Evolutionary conservation across 2,888 invertebrate genomes (phyloP).

Genomic region (Hedychridium roseum): DNA sequence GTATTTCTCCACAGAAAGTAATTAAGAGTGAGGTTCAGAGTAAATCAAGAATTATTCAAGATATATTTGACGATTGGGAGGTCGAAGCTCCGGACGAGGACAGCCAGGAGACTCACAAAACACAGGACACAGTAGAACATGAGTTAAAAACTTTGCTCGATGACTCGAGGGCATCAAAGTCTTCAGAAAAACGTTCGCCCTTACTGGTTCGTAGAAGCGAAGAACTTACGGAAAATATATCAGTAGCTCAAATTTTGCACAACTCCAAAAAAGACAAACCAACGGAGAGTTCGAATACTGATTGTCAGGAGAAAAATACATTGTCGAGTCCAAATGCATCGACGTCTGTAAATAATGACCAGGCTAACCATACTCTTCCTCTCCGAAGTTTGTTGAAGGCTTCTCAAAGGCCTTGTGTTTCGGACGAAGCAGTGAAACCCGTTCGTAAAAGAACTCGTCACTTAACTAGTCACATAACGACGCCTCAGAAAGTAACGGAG

Average conservation of each 20-base stretch:
- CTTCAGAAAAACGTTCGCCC: constrained; percentile 17
- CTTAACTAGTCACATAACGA: constrained; percentile 68
- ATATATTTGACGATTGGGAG: constrained; percentile 61
- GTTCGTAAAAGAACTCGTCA: too few species aligned
- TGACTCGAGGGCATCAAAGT: constrained; percentile 39
- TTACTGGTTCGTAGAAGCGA: constrained; percentile 20
- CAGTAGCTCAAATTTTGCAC: neutral
- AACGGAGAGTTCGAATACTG: constrained; percentile 11
- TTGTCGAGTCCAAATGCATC: constrained; percentile 9
- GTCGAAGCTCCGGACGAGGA: constrained; percentile 56
- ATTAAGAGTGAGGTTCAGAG: too few species aligned
- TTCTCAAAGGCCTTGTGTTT: too few species aligned
- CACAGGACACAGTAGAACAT: constrained; percentile 52
- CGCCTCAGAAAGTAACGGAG: constrained; percentile 67
- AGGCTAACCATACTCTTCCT: too few species aligned
- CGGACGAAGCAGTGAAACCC: too few species aligned
- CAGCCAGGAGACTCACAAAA: constrained; percentile 26
- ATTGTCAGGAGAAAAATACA: constrained; percentile 24
- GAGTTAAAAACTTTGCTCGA: constrained; percentile 53
- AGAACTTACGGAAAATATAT: constrained; percentile 10
- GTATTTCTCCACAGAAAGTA: too few species aligned
- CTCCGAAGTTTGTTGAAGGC: too few species aligned
- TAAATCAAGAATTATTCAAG: constrained; percentile 48
- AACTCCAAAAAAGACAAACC: constrained; percentile 1
- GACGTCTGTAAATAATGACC: constrained; percentile 12